Percentiles rank a stretch among this genome's conserved stretches.
These are phyloP conservation scores for Rachycentron canadum DNA, from an alignment of 2,797 vertebrate species.

Conservation along the genomic window DNA sequence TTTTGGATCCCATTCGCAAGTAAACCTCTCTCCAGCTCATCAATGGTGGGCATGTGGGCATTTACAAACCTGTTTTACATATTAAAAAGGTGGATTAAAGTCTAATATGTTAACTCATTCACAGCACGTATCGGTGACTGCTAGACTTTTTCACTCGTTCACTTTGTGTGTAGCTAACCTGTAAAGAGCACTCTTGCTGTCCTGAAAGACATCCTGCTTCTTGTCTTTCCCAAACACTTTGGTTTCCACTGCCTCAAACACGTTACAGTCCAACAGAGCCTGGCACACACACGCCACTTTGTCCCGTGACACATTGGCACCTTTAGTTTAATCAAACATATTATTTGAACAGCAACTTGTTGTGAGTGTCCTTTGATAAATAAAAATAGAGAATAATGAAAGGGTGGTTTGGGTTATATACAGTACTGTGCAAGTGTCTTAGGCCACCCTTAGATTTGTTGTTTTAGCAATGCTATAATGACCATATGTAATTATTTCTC, in stretches of 20 bases:
- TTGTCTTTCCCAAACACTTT: constrained; percentile 89
- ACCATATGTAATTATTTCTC: too few species aligned
- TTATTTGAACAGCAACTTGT: not conserved
- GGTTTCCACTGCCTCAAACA: constrained; percentile 91
- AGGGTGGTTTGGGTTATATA: not conserved
- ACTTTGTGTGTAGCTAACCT: constrained; percentile 71
- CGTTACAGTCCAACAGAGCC: constrained; percentile 90
- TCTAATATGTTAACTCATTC: not conserved
- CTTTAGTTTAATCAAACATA: constrained; percentile 57
- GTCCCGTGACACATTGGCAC: constrained; percentile 84
- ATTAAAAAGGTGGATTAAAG: not conserved
- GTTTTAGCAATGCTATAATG: too few species aligned
- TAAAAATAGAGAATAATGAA: not conserved
- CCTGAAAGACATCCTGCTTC: constrained; percentile 84
- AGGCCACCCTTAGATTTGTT: too few species aligned
- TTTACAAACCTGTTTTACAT: constrained; percentile 77
- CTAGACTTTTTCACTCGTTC: not conserved
- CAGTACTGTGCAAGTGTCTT: too few species aligned
- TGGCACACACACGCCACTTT: constrained; percentile 92
- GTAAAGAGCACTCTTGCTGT: constrained; percentile 91
- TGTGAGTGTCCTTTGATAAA: not conserved
- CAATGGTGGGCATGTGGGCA: constrained; percentile 42
- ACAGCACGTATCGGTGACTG: not conserved
- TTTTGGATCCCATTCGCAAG: constrained; percentile 71
- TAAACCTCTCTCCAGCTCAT: constrained; percentile 70